phyloP scores from a whole-genome alignment of 2,113 vertebrate species.

The Ardeotis arabs region DNA sequence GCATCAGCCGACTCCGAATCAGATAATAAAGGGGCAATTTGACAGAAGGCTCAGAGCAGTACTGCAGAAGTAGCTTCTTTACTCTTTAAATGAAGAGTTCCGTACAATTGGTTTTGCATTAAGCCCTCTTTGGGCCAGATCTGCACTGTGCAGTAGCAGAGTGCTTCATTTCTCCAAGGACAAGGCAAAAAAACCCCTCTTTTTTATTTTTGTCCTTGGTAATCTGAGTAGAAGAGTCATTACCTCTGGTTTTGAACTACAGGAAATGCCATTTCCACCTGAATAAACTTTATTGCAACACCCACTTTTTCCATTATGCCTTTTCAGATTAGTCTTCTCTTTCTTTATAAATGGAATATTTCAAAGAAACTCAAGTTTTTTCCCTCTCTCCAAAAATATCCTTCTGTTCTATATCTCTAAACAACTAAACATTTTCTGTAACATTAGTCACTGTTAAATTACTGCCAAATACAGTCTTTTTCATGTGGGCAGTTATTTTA shows the following conservation, averaged over 20 bases:
- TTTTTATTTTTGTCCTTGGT: background rate
- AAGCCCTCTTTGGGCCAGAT: background rate
- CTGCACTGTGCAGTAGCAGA: background rate
- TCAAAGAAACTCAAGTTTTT: background rate
- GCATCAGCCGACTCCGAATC: background rate
- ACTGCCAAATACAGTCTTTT: background rate
- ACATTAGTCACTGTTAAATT: background rate
- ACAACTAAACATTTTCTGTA: background rate
- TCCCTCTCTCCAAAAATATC: background rate
- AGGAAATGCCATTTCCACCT: slow-evolving; percentile 14
- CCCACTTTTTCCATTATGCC: background rate
- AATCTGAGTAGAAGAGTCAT: background rate
- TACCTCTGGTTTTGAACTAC: background rate
- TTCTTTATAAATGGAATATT: background rate
- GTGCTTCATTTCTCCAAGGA: background rate
- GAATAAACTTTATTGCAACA: slow-evolving; percentile 9
- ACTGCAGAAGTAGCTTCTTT: background rate
- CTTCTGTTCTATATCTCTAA: background rate
- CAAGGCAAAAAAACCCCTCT: background rate
- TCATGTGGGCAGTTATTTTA: background rate
- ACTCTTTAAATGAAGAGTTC: background rate
- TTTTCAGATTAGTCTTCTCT: background rate
- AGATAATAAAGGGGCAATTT: background rate
- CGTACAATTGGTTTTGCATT: background rate
- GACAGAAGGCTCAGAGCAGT: background rate